A percentile compares a stretch with the other conserved stretches of the same genome.
phyloP scores from a whole-genome alignment of 2,797 vertebrate species.

The Dicrostonyx torquatus region DNA sequence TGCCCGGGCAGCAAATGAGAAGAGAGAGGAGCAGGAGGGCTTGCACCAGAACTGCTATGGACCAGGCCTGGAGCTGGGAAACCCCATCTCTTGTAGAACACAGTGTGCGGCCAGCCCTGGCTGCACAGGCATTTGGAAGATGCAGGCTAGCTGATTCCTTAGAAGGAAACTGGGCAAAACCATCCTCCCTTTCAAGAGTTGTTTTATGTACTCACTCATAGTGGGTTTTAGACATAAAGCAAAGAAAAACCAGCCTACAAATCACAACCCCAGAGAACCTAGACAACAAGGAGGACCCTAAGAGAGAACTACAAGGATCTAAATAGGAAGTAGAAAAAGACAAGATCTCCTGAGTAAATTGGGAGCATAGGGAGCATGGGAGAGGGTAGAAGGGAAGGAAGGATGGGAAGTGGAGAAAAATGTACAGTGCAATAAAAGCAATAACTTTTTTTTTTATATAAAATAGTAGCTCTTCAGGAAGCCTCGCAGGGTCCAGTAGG shows the following conservation, averaged over 20 bases:
- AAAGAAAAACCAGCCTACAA: too few relatives aligned
- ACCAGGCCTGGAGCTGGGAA: neutral
- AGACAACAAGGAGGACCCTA: too few relatives aligned
- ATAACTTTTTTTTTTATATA: too few relatives aligned
- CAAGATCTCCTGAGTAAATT: too few relatives aligned
- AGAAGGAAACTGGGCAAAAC: neutral
- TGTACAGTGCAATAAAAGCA: too few relatives aligned
- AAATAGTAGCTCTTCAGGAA: neutral
- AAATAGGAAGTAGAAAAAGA: too few relatives aligned
- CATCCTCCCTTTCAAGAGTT: neutral
- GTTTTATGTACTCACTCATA: neutral
- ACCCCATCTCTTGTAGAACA: neutral
- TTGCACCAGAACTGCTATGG: neutral
- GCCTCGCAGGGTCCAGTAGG: neutral
- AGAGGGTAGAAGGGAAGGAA: too few relatives aligned
- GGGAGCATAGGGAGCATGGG: too few relatives aligned
- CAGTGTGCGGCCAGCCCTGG: neutral
- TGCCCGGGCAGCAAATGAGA: neutral
- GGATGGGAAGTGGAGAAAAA: too few relatives aligned
- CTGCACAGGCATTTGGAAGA: neutral
- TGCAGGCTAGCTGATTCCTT: neutral
- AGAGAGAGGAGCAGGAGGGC: neutral
- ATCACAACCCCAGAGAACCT: too few relatives aligned
- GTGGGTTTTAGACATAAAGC: too few relatives aligned
- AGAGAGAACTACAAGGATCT: too few relatives aligned